Evolutionary conservation across 2,888 invertebrate genomes (phyloP).

Genomic region (Dugesia japonica): DNA sequence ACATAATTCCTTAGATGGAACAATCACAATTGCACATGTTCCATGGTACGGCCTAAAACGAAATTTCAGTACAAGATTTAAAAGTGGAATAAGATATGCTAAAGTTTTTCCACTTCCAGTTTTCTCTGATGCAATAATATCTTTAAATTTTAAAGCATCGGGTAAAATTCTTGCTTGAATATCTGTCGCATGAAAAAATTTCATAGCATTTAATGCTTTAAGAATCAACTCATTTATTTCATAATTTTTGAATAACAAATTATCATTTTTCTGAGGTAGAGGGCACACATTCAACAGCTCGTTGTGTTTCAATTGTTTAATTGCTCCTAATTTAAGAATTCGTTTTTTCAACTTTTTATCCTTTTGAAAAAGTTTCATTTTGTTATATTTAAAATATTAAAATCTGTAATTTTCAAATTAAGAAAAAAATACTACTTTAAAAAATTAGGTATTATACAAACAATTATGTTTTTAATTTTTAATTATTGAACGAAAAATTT

Average conservation of each 20-base stretch:
- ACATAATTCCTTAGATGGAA: neutral
- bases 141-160: neutral
- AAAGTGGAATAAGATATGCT: neutral
- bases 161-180: neutral
- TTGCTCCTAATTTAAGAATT: neutral
- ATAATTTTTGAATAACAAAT: neutral
- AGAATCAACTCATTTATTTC: neutral
- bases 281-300: neutral
- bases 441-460: too few species aligned
- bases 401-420: too few species aligned
- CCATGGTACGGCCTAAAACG: neutral
- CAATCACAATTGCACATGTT: neutral
- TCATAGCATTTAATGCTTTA: neutral
- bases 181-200: neutral
- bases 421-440: too few species aligned
- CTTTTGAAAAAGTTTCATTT: neutral
- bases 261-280: neutral
- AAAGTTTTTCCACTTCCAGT: neutral
- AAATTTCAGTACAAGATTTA: neutral
- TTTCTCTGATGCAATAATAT: conserved; percentile 1
- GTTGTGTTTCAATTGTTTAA: neutral
- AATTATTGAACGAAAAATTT: too few species aligned
- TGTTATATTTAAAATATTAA: neutral
- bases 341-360: neutral
- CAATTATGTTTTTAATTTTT: too few species aligned